phyloP scores from a whole-genome alignment of 2,888 invertebrate genomes.

The Rhabditoides inermis region DNA sequence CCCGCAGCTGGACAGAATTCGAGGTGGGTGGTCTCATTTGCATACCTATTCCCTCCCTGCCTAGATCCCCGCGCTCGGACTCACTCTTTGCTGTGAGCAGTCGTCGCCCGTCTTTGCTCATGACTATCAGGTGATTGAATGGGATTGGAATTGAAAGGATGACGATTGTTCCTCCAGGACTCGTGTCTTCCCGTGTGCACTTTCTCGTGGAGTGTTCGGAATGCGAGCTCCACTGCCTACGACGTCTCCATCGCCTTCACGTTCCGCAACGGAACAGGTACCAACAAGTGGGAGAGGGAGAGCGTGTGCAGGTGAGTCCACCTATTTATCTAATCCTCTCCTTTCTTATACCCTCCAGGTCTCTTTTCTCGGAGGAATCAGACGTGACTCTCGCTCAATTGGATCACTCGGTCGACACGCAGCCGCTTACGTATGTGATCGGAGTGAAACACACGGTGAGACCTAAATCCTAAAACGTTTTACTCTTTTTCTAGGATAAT shows the following conservation, averaged over 20 bases:
- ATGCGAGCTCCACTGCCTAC: conserved; percentile 57
- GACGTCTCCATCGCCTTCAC: conserved; percentile 76
- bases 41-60: conserved; percentile 20
- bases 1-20: conserved; percentile 82
- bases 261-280: conserved; percentile 78
- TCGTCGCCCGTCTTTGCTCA: conserved; percentile 84
- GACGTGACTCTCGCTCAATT: no score
- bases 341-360: no score
- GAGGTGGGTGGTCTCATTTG: conserved; percentile 14
- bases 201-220: conserved; percentile 76
- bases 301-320: conserved; percentile 16
- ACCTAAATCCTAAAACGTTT: no score
- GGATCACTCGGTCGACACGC: no score
- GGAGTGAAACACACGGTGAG: no score
- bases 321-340: neutral
- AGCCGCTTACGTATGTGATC: no score
- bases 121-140: conserved; percentile 66
- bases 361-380: no score
- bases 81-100: conserved; percentile 74
- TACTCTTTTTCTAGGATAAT: no score
- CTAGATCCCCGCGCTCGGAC: conserved; percentile 58
- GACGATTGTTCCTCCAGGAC: conserved; percentile 61
- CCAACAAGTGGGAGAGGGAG: conserved; percentile 38
- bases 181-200: conserved; percentile 77
- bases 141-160: neutral